Evolutionary conservation across 1,140 invertebrate genomes (phyloP).

Genomic region (Diabrotica undecimpunctata): DNA sequence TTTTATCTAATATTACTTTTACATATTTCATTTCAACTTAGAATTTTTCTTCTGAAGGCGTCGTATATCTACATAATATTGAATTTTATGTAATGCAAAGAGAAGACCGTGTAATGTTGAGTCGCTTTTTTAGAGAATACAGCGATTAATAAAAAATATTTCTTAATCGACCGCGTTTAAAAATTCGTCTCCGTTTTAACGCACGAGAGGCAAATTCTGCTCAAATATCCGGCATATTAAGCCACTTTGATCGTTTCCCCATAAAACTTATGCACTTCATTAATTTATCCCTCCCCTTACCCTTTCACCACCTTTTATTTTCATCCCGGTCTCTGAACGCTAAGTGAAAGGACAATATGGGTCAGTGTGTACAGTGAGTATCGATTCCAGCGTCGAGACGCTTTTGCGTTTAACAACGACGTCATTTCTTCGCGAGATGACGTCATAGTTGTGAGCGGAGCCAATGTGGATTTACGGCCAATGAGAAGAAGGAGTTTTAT

Average conservation of each 20-base stretch:
- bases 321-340: constrained; percentile 20
- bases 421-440: constrained; percentile 18
- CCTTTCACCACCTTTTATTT: constrained; percentile 10
- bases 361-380: constrained; percentile 36
- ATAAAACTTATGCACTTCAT: background rate
- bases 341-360: constrained; percentile 38
- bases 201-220: too few species aligned
- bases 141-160: background rate
- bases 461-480: constrained; percentile 9
- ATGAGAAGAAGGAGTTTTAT: background rate
- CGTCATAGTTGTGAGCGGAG: constrained; percentile 27
- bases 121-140: too few species aligned
- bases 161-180: background rate
- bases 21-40: too few species aligned
- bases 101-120: too few species aligned
- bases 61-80: too few species aligned
- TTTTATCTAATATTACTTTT: too few species aligned
- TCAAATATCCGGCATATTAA: too few species aligned
- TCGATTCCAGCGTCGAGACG: constrained; percentile 29
- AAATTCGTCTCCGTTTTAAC: background rate
- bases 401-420: constrained; percentile 21
- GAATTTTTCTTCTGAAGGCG: too few species aligned
- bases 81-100: too few species aligned
- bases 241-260: too few species aligned
- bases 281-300: background rate